These are phyloP conservation scores for Zaprionus camerounensis DNA, from an alignment of 1,140 invertebrate species.

Conservation along the genomic window DNA sequence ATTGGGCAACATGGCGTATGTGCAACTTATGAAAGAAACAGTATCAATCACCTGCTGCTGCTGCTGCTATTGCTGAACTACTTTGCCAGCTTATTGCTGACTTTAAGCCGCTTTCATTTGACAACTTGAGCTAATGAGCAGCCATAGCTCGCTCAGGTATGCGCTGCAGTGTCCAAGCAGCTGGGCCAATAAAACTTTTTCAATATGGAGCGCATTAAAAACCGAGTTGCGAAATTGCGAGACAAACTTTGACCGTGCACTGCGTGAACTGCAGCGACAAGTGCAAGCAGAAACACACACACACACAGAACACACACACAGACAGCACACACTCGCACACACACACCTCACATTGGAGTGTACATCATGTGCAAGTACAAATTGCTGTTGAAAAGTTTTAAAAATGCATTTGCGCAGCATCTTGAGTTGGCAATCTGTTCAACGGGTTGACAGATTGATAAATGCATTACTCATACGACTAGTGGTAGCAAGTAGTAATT, in stretches of 20 bases:
- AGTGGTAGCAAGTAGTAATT: slow-evolving; percentile 2
- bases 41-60: neutral
- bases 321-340: neutral
- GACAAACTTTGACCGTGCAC: slow-evolving; percentile 65
- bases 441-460: slow-evolving; percentile 41
- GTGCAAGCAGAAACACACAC: slow-evolving; percentile 4
- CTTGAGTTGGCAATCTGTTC: slow-evolving; percentile 4
- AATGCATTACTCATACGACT: slow-evolving; percentile 72
- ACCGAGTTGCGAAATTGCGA: slow-evolving; percentile 68
- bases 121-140: slow-evolving; percentile 46
- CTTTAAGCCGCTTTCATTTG: slow-evolving; percentile 22
- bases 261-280: slow-evolving; percentile 36
- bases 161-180: slow-evolving; percentile 30
- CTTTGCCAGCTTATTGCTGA: slow-evolving; percentile 40
- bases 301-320: neutral
- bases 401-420: slow-evolving; percentile 60
- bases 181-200: slow-evolving; percentile 79
- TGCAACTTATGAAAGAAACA: slow-evolving; percentile 22
- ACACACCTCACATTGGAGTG: slow-evolving; percentile 12
- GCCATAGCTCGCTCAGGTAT: slow-evolving; percentile 51
- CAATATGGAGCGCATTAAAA: slow-evolving; percentile 71
- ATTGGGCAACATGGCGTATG: slow-evolving; percentile 43
- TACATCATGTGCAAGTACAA: slow-evolving; percentile 67
- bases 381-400: slow-evolving; percentile 62
- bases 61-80: neutral